Evolutionary conservation across 2,797 vertebrate genomes (phyloP).

Genomic region (Leucoraja ocellata): DNA sequence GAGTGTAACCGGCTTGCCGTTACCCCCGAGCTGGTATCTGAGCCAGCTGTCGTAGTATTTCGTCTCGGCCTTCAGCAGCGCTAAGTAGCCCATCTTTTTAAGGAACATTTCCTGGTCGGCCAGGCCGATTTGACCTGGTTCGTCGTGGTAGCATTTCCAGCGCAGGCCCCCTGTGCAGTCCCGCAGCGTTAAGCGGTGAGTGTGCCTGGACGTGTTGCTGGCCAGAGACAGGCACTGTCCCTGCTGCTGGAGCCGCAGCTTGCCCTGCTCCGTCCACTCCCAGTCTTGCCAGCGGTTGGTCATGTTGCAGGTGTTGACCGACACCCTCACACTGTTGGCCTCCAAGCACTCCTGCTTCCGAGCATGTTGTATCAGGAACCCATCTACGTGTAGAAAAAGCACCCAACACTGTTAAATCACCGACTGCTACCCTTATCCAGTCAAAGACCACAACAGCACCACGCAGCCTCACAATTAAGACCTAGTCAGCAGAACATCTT

Average conservation of each 20-base stretch:
- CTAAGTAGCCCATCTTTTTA: constrained; percentile 62
- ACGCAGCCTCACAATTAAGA: not conserved
- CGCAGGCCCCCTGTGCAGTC: constrained; percentile 60
- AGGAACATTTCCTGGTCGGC: constrained; percentile 64
- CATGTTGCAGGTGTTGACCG: constrained; percentile 60
- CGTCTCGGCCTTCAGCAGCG: constrained; percentile 58
- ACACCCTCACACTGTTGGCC: constrained; percentile 47
- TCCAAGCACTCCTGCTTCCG: constrained; percentile 63
- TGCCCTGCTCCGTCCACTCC: constrained; percentile 63
- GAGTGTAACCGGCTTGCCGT: constrained; percentile 50
- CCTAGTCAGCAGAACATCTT: too few relatives aligned
- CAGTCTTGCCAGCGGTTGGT: constrained; percentile 64
- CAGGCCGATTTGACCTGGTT: constrained; percentile 61
- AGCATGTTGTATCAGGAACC: constrained; percentile 70
- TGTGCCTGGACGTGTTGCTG: constrained; percentile 49
- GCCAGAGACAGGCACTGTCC: constrained; percentile 62
- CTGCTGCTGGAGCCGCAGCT: constrained; percentile 59
- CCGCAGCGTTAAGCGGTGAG: constrained; percentile 49
- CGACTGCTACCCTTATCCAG: not conserved
- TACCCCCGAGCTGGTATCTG: constrained; percentile 56
- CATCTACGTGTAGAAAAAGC: constrained; percentile 56
- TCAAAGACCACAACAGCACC: not conserved
- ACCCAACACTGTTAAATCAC: not conserved
- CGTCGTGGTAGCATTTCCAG: constrained; percentile 64
- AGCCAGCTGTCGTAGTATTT: constrained; percentile 70